Base-by-base conservation (phyloP, 2,113 vertebrate genomes). In the Microtus oregoni region DNA sequence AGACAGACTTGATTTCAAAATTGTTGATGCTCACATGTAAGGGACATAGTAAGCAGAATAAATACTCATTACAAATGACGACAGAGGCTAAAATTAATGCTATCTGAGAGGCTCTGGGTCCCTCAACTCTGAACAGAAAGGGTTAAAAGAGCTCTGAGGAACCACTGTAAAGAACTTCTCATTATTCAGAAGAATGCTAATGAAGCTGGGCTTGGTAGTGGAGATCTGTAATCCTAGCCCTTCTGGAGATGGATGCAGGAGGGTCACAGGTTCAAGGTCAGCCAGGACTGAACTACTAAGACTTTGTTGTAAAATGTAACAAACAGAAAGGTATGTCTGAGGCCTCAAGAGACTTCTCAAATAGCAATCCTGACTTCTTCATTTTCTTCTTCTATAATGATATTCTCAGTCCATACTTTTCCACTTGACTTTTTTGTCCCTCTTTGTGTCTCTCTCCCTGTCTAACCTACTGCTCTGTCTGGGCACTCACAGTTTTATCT, bases 1-100 rank as follows among this genome's bases (percentile, higher is more conserved):
- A 93, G 72, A 95, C 2, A 76, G 78, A n/a, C 65, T 67, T 85
- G 72, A 91, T 81, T 86, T 95, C 82, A 47, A 52, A 95, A 41
- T 50, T 78, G 32, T 35, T 94, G 19, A 15, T 86, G 19, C 72
- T 92, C 20, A 2, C 82, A 7, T 32, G 55, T 77, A 67, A 97
- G 77, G 70, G 68, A 14, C 20, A 75, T n/a, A 30, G 6, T 50
- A 78, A 9, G 20, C 50, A 83, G 78, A 88, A 68, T 58, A 87
- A 86, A 93, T 70, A 28, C 4, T 87, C 5, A 0, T 72, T 79
- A 50, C 58, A 90, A 91, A 63, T 38, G 32, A 70, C 26, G 58
- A 52, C 52, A 82, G 55, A 95, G 68, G 52, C 55, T 72, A 85
- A 94, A 96, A 73, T 95, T 7, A 19, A 30, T 11, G 12, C 47